Evolutionary conservation across 2,888 invertebrate genomes (phyloP).

Genomic region (Rhogogaster chlorosoma): DNA sequence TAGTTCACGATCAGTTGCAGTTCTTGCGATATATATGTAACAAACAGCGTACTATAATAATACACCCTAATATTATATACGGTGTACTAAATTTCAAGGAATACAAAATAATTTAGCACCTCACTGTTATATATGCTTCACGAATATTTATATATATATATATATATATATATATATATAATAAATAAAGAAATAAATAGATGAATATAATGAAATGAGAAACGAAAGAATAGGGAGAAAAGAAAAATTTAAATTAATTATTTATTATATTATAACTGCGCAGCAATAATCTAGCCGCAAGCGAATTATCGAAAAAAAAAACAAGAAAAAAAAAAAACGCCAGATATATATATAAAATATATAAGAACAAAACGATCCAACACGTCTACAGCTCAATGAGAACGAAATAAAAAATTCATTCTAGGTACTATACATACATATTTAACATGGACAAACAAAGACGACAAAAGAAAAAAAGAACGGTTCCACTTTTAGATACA

Average conservation of each 20-base stretch:
- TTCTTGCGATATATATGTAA: neutral
- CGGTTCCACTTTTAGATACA: neutral
- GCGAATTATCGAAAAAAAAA: no score
- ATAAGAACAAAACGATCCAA: neutral
- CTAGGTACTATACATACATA: constrained; percentile 50
- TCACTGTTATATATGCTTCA: neutral
- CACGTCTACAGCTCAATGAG: neutral
- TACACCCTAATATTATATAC: neutral
- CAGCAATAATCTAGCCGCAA: neutral
- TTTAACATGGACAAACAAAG: constrained; percentile 71
- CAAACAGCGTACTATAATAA: neutral
- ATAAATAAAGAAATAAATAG: neutral
- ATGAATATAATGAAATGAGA: constrained; percentile 6
- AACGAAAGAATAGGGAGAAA: neutral
- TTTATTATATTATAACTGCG: neutral
- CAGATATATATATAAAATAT: no score
- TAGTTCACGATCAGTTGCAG: neutral
- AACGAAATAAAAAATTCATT: constrained; percentile 49
- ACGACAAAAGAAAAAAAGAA: constrained; percentile 62
- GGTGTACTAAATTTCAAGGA: neutral
- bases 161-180: constrained; percentile 7
- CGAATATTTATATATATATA: constrained; percentile 23
- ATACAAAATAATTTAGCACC: neutral
- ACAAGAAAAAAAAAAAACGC: no score
- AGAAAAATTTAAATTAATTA: neutral